These are phyloP conservation scores for Rana temporaria DNA, from an alignment of 2,113 vertebrate genomes.

Conservation along the genomic window DNA sequence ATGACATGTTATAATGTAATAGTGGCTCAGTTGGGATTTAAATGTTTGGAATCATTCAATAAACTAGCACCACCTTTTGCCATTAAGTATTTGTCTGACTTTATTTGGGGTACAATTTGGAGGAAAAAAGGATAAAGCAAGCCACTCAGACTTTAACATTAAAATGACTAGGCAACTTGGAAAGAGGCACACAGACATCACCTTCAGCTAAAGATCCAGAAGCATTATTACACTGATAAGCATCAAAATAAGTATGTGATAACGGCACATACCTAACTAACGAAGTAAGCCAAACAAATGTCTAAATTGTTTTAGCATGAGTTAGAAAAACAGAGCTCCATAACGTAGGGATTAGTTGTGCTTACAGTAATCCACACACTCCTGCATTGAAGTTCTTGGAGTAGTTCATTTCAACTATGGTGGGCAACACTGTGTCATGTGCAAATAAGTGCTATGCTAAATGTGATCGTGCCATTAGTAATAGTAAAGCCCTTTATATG, in stretches of 20 bases:
- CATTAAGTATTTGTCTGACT: no score
- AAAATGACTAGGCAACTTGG: no score
- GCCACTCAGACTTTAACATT: no score
- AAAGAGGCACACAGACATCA: background rate
- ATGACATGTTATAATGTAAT: no score
- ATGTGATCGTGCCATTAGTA: background rate
- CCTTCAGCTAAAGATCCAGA: background rate
- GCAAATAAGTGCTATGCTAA: background rate
- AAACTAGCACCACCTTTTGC: no score
- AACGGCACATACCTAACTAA: constrained; percentile 25
- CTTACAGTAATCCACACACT: constrained; percentile 38
- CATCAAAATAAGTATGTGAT: constrained; percentile 9
- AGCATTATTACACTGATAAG: constrained; percentile 20
- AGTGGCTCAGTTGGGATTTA: no score
- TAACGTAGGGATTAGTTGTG: background rate
- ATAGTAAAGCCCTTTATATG: background rate
- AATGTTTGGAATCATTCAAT: no score
- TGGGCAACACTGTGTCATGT: background rate
- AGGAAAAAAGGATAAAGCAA: no score
- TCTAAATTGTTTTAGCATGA: constrained; percentile 16
- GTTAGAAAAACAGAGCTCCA: constrained; percentile 22
- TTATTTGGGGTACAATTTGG: no score
- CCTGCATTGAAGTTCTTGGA: background rate
- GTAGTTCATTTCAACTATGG: background rate
- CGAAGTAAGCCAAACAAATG: background rate